phyloP scores from a whole-genome alignment of 2,113 vertebrate genomes.

The Upupa epops region DNA sequence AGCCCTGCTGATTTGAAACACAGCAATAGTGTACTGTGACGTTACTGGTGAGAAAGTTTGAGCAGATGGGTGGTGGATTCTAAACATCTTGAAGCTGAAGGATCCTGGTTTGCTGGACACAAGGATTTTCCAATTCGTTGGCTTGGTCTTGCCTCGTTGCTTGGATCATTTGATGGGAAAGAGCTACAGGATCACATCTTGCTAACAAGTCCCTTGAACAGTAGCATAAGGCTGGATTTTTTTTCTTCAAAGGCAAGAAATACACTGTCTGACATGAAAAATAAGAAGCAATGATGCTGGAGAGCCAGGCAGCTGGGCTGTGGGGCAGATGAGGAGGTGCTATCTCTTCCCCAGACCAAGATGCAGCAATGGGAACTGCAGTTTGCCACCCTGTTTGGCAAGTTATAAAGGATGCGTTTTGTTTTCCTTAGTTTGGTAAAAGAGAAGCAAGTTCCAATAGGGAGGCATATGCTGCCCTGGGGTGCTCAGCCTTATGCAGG shows the following conservation, averaged over 20 bases:
- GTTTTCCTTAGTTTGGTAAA: neutral
- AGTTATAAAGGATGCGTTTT: neutral
- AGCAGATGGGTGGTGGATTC: neutral
- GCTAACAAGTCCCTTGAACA: neutral
- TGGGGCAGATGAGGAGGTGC: neutral
- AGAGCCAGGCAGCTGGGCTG: accelerated
- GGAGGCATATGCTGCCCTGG: neutral
- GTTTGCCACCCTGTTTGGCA: accelerated
- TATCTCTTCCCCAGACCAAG: neutral
- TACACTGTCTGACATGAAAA: neutral
- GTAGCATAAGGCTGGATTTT: neutral
- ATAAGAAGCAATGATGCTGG: neutral
- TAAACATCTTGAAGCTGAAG: neutral
- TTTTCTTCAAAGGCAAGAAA: neutral
- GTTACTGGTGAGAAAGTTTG: neutral
- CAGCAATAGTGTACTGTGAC: neutral
- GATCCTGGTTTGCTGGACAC: neutral
- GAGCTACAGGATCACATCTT: neutral
- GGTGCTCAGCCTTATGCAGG: neutral
- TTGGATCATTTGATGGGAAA: neutral
- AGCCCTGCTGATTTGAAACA: neutral
- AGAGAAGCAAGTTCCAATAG: accelerated
- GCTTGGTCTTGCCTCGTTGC: neutral
- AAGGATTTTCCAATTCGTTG: neutral
- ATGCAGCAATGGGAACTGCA: neutral